These are phyloP conservation scores for Meloe dianella DNA, from an alignment of 2,888 invertebrate species.

Conservation along the genomic window DNA sequence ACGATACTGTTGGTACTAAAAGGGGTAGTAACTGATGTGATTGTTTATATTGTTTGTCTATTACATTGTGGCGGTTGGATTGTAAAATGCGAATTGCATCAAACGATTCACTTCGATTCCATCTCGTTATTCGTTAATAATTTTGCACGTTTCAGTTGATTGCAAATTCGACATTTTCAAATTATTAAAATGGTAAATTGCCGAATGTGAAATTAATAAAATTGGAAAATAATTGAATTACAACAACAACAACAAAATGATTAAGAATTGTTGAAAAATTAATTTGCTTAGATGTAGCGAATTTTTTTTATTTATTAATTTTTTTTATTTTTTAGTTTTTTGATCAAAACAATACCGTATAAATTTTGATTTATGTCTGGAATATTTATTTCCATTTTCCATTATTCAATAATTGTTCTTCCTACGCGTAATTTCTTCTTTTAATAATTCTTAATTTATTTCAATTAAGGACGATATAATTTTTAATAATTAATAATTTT, in stretches of 20 bases:
- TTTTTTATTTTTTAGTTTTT: neutral
- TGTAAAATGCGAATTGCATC: neutral
- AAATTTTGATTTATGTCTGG: neutral
- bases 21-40: neutral
- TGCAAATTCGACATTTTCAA: neutral
- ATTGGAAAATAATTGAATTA: neutral
- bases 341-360: neutral
- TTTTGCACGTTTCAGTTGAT: neutral
- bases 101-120: neutral
- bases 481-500: slow-evolving; percentile 6
- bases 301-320: neutral
- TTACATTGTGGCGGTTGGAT: neutral
- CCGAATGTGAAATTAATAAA: neutral
- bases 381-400: neutral
- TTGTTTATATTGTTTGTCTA: neutral
- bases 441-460: neutral
- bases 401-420: neutral
- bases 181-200: no score
- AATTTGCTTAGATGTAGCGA: neutral
- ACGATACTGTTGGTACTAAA: neutral
- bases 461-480: neutral
- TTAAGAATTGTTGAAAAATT: neutral
- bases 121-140: neutral
- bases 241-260: neutral
- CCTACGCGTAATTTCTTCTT: neutral